Base-by-base conservation (phyloP, 1,140 invertebrate species). In the Aphelinus certus region DNA sequence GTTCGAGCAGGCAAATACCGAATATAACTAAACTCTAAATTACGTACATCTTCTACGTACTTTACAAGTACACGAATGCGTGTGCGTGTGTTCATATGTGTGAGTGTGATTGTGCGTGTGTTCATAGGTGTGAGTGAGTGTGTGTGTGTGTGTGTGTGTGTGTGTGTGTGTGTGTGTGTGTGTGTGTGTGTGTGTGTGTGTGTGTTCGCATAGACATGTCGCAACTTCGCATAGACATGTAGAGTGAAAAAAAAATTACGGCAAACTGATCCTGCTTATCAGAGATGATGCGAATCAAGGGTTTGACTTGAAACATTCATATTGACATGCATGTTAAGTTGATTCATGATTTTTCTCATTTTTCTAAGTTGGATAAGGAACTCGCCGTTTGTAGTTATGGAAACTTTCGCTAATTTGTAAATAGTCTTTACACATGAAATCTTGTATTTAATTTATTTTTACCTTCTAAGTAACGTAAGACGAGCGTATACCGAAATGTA, bases 391-490 rank as follows among this genome's bases (percentile, higher is more conserved):
- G 9, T 57, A 65, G 49, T 48, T 51, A 46, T 61, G 73, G 55
- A 72, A 74, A 7, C 10, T 26, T 62, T 75, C 62, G 43, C 74
- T 68, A 71, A 43, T 58, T 76, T 81, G 79, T 79, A 79, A 73
- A 80, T 79, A 81, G 48, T 76, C 53, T 73, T 73, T 72, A 66
- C 47, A 43, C 4, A 1, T 60, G 51, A 66, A 46, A 26, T 58
- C 55, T 58, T 73, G 55, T 73, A 73, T 73, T 66, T 73, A 73
- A 73, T 73, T 73, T 66, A 73, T 73, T 73, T 6, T 58, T 72
- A 64, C 64, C 45, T 72, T 47, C 47, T 72, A 72, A 64, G 51
- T 7, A n/a, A 64, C 60, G 69, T 51, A 48, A 77, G 65, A 67
- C 70, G 56, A 76, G 60, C 73, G 48, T 48, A 60, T 74, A 77